Conservation (phyloP, 2,113 vertebrate species). For the Cyanoramphus novaezelandiae region DNA sequence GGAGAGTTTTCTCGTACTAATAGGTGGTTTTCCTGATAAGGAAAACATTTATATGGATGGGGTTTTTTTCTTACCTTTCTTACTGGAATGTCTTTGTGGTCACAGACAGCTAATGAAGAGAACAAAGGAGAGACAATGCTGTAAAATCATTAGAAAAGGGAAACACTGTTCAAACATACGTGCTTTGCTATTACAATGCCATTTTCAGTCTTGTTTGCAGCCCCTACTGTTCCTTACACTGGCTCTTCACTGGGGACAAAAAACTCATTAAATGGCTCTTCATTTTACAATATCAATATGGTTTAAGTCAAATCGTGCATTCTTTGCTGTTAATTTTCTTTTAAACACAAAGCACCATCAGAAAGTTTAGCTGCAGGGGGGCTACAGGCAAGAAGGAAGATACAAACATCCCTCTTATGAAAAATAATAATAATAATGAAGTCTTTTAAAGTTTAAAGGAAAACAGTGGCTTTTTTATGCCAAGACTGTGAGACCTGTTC, state of each 20-base stretch:
- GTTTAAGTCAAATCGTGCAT: slow-evolving; percentile 72
- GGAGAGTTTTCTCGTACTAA: background rate
- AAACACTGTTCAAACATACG: slow-evolving; percentile 43
- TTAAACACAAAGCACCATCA: slow-evolving; percentile 64
- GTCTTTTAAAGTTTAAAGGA: slow-evolving; percentile 66
- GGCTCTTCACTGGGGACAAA: slow-evolving; percentile 62
- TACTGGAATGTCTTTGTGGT: slow-evolving; percentile 52
- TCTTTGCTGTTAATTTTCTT: slow-evolving; percentile 66
- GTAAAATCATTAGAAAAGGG: slow-evolving; percentile 62
- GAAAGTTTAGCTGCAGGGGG: slow-evolving; percentile 66
- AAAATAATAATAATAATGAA: slow-evolving; percentile 58
- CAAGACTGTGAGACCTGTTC: slow-evolving; percentile 48
- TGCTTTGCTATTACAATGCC: slow-evolving; percentile 56
- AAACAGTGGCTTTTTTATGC: slow-evolving; percentile 60
- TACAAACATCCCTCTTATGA: slow-evolving; percentile 41
- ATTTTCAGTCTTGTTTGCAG: slow-evolving; percentile 61
- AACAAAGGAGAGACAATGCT: slow-evolving; percentile 39
- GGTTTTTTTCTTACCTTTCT: slow-evolving; percentile 41
- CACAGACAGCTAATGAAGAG: slow-evolving; percentile 50
- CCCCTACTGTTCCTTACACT: slow-evolving; percentile 65
- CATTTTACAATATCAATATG: slow-evolving; percentile 68
- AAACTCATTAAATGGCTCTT: slow-evolving; percentile 63
- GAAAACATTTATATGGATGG: slow-evolving; percentile 2
- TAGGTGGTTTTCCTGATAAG: background rate
- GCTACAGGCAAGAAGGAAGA: slow-evolving; percentile 49